phyloP scores from a whole-genome alignment of 2,888 invertebrate species.

The Aspidapion aeneum region DNA sequence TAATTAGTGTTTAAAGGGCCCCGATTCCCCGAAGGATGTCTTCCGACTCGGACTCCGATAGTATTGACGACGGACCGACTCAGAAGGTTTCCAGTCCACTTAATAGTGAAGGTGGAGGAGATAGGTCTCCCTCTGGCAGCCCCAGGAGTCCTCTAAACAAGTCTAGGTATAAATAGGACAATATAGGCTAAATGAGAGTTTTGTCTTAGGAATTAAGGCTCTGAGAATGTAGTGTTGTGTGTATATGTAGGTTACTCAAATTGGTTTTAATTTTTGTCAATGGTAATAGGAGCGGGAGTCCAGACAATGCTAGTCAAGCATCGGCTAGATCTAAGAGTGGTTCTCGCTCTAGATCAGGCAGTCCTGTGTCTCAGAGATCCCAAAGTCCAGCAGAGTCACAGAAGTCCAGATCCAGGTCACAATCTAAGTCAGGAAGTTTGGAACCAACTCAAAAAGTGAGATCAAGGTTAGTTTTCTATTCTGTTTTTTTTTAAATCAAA shows the following conservation, averaged over 20 bases:
- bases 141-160: slow-evolving; percentile 30
- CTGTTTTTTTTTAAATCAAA: neutral
- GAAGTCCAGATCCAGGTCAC: slow-evolving; percentile 18
- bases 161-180: too few species aligned
- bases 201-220: too few species aligned
- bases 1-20: too few species aligned
- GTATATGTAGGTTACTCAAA: too few species aligned
- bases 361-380: slow-evolving; percentile 33
- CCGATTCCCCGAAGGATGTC: too few species aligned
- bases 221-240: too few species aligned
- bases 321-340: slow-evolving; percentile 15
- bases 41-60: slow-evolving; percentile 52
- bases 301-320: neutral
- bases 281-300: slow-evolving; percentile 3
- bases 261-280: too few species aligned
- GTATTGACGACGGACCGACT: slow-evolving; percentile 47
- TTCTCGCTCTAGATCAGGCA: slow-evolving; percentile 24
- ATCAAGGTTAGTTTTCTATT: neutral
- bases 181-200: too few species aligned
- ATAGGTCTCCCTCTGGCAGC: slow-evolving; percentile 41
- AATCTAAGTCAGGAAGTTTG: neutral
- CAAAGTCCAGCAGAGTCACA: slow-evolving; percentile 34
- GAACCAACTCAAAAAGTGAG: neutral
- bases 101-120: slow-evolving; percentile 40
- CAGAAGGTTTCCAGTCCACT: slow-evolving; percentile 47